Base-by-base conservation (phyloP, 2,797 vertebrate species). In the Argya squamiceps region DNA sequence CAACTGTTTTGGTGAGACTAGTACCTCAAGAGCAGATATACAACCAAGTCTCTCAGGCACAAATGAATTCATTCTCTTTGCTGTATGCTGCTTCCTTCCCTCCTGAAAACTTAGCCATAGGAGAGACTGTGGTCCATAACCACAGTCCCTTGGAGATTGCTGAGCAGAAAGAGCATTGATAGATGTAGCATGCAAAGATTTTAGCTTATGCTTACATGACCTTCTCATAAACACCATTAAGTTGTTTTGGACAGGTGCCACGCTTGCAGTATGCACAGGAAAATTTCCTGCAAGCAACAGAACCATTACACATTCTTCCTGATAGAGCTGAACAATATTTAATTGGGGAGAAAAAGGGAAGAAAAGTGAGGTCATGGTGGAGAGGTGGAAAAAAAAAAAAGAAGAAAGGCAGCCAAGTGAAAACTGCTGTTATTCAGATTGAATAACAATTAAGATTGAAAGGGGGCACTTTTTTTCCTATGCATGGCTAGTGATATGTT, bases 171-270 rank as follows among this genome's bases (percentile, higher is more conserved):
- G 46, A 89, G 87, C 79, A 81, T 11, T 78, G 81, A 95, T 20
- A 97, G 70, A 84, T 73, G 71, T 34, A 96, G 58, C 67, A 91
- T 68, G 60, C 74, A 74, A 77, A 87, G 84, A 77, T 89, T 95
- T 49, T 59, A 86, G 96, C 79, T 84, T 93, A 94, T 80, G 68
- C 59, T 93, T 88, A 92, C 59, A 41, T 93, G 96, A 85, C 67
- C 79, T 96, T 97, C 93, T 96, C 93, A 97, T 94, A 96, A 97
- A 96, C 86, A 84, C 85, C 89, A 97, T 88, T 91, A 90, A 85
- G 91, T 67, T 94, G 64, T 88, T 94, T 80, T 90, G 79, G 92
- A 86, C 47, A 62, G 37, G 80, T 87, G 86, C 75, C 88, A 95
- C 1, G 21, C 56, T 81, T 94, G 39, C 80, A 88, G 88, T 77